Evolutionary conservation across 2,797 vertebrate genomes (phyloP), one percentile per base, ranked within the genome.

Genomic region (Gymnocypris eckloni): DNA sequence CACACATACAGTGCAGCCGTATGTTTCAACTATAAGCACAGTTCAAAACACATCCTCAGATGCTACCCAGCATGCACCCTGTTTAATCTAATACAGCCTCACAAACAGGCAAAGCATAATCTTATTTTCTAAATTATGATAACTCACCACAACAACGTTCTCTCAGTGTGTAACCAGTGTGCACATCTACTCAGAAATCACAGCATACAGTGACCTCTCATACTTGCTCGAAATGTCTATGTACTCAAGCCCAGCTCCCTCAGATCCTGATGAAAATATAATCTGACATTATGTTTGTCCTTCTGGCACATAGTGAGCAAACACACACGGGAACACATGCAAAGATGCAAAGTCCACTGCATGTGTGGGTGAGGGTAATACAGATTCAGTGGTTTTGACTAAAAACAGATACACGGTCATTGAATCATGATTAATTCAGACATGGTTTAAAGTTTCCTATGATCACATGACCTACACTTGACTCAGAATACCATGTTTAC

Each of bases 301-400:
- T 75, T 86, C 73, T 67, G 67, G 88, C 86, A 79, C 85, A 82
- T 79, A 20, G 70, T 72, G 28, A 43, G 86, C 66, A 84, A 83
- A 87, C 78, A 87, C 73, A 85, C 64, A 52, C 43, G 69, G 70
- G 76, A 69, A 86, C 28, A 20, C 79, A 87, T 70, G 56, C 37
- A 69, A 59, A 71, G 64, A 84, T 84, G 54, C 87, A 87, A 85
- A 85, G 83, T 88, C 86, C 83, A 86, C 73, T 70, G 20, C 41
- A 22, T 43, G 48, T 48, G 67, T 37, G 80, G 66, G 75, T 52
- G 43, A 64, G 33, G 6, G 43, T 89, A 82, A 87, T 82, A 85
- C 81, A 83, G 54, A 43, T 18, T 33, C 52, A 22, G 66, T 50
- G 76, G 81, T 81, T 81, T 83, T 77, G 83, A 54, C 75, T 79